Conservation (phyloP, 2,113 vertebrate species). For the Tetrax tetrax region DNA sequence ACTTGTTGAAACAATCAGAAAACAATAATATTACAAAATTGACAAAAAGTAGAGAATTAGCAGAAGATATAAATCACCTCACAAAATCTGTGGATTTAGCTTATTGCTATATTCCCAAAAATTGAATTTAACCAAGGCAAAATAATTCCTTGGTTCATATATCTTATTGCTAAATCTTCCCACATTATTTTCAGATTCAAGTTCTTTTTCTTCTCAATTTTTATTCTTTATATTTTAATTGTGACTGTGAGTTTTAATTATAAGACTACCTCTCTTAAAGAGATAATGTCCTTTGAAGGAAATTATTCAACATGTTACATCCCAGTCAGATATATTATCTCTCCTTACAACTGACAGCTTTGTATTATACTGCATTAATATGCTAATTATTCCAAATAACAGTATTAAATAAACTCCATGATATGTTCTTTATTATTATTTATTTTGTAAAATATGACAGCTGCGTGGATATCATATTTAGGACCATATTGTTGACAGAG, state of each 20-base stretch:
- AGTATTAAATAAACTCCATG: not conserved
- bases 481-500: not conserved
- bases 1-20: not conserved
- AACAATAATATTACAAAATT: not conserved
- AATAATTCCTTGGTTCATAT: not conserved
- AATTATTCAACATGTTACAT: not conserved
- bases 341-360: not conserved
- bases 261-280: not conserved
- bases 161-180: not conserved
- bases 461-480: not conserved
- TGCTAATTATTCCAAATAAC: not conserved
- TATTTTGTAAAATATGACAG: not conserved
- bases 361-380: not conserved
- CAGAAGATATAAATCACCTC: not conserved
- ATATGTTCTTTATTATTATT: not conserved
- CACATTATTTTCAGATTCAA: not conserved
- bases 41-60: not conserved
- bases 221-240: not conserved
- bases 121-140: not conserved
- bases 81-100: not conserved
- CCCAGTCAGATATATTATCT: not conserved
- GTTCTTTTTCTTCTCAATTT: not conserved
- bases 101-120: not conserved
- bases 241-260: not conserved
- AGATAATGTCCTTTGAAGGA: not conserved